These are phyloP conservation scores for Falcunculus frontatus DNA, from an alignment of 2,113 vertebrate genomes.

Conservation along the genomic window DNA sequence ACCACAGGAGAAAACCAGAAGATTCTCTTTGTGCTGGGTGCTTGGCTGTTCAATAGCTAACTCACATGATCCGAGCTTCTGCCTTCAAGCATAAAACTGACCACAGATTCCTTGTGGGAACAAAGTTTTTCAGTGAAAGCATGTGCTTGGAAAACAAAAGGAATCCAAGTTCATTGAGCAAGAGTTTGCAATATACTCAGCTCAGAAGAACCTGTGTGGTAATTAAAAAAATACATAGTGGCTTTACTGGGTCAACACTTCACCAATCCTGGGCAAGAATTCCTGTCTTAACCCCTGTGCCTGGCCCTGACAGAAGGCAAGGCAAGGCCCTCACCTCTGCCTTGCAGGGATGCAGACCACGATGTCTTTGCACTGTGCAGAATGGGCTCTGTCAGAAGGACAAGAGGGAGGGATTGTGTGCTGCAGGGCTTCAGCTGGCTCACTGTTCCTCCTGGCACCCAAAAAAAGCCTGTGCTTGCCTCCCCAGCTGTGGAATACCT, in stretches of 20 bases:
- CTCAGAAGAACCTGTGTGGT: background rate
- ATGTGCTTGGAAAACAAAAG: slow-evolving; percentile 9
- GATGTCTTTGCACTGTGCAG: background rate
- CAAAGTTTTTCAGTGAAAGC: slow-evolving; percentile 42
- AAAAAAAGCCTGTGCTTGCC: background rate
- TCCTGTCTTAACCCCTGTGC: background rate
- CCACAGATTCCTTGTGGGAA: slow-evolving; percentile 35
- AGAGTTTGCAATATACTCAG: background rate
- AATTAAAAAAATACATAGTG: background rate
- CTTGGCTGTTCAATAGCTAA: background rate
- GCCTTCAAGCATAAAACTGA: background rate
- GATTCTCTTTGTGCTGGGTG: background rate
- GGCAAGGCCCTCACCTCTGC: background rate
- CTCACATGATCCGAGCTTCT: background rate
- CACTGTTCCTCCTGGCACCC: background rate
- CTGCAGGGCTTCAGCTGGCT: background rate
- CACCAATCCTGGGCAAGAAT: background rate
- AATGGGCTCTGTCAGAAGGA: background rate
- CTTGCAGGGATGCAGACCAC: background rate
- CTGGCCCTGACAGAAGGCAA: background rate
- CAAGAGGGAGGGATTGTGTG: background rate
- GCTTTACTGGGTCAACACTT: background rate
- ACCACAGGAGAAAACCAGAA: slow-evolving; percentile 3
- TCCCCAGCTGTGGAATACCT: slow-evolving; percentile 89
- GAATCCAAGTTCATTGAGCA: background rate